A percentile compares a stretch with the other conserved stretches of the same genome.
Conservation (phyloP, 2,888 invertebrate species). For the Sylvicola fuscatus region DNA sequence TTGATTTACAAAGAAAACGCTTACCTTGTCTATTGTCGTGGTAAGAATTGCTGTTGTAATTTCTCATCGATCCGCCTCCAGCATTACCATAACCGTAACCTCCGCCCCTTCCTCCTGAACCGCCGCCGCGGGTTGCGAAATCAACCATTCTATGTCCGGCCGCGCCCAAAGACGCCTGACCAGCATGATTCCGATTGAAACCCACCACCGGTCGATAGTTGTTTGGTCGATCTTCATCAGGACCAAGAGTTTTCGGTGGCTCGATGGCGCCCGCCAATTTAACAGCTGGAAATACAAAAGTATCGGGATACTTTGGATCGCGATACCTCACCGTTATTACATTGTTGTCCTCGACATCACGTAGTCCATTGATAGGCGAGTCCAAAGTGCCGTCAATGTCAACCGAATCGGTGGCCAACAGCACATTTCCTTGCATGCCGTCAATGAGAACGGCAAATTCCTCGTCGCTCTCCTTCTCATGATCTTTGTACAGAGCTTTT, state of each 20-base stretch:
- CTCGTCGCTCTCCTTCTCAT: slow-evolving; percentile 20
- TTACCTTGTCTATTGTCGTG: too few relatives aligned
- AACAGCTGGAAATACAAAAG: slow-evolving; percentile 58
- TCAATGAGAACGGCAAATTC: slow-evolving; percentile 43
- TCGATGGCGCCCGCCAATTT: slow-evolving; percentile 43
- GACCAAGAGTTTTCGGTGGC: slow-evolving; percentile 58
- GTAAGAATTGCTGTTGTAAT: too few relatives aligned
- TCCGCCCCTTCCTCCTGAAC: neutral
- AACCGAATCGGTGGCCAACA: slow-evolving; percentile 50
- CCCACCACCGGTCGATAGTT: slow-evolving; percentile 47
- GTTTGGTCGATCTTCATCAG: slow-evolving; percentile 52
- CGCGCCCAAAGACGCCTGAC: slow-evolving; percentile 39
- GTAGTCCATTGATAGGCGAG: slow-evolving; percentile 49
- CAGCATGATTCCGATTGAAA: slow-evolving; percentile 37
- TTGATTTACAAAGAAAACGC: too few relatives aligned
- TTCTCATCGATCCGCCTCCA: too few relatives aligned
- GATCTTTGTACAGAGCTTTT: slow-evolving; percentile 43
- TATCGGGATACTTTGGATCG: slow-evolving; percentile 57
- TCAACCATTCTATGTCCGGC: slow-evolving; percentile 59
- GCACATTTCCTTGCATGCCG: slow-evolving; percentile 67
- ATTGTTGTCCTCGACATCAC: slow-evolving; percentile 35
- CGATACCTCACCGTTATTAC: slow-evolving; percentile 47
- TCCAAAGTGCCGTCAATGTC: slow-evolving; percentile 35
- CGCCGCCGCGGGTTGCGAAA: slow-evolving; percentile 25
- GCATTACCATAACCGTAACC: neutral